Conservation (phyloP, 2,888 invertebrate species). For the Lithodes maja region DNA sequence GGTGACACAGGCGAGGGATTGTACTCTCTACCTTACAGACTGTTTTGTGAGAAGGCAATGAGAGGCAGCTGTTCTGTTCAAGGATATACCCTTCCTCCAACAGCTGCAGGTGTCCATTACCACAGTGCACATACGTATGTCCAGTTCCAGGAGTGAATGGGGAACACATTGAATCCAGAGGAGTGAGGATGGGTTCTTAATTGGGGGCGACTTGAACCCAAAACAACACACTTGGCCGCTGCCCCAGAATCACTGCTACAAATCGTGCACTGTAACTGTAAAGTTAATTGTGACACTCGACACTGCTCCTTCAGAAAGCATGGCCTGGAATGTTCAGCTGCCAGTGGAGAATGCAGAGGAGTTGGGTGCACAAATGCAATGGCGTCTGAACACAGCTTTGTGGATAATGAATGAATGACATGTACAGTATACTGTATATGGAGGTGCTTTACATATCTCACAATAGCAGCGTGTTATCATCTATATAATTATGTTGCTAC, state of each 20-base stretch:
- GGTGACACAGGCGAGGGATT: neutral
- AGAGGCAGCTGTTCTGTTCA: slow-evolving; percentile 14
- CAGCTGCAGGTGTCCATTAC: slow-evolving; percentile 22
- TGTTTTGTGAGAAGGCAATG: slow-evolving; percentile 26
- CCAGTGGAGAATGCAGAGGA: slow-evolving; percentile 20
- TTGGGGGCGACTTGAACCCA: slow-evolving; percentile 14
- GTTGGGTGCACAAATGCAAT: slow-evolving; percentile 27
- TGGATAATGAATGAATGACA: slow-evolving; percentile 19
- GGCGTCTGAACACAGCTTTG: slow-evolving; percentile 18
- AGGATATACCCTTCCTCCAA: slow-evolving; percentile 21
- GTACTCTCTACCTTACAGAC: slow-evolving; percentile 1
- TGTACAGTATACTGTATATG: neutral
- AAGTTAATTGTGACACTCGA: slow-evolving; percentile 31
- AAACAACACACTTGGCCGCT: slow-evolving; percentile 19
- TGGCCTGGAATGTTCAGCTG: slow-evolving; percentile 20
- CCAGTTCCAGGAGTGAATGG: slow-evolving; percentile 7
- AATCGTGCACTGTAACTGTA: slow-evolving; percentile 22
- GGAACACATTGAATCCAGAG: slow-evolving; percentile 17
- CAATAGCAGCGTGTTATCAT: slow-evolving; percentile 1
- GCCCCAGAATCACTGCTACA: slow-evolving; percentile 21
- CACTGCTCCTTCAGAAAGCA: slow-evolving; percentile 26
- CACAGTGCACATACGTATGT: slow-evolving; percentile 29
- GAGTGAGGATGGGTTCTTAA: slow-evolving; percentile 28
- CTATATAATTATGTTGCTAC: slow-evolving; percentile 14
- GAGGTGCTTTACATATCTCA: slow-evolving; percentile 22